Conservation (phyloP, 2,113 vertebrate genomes). For the Lynx canadensis region DNA sequence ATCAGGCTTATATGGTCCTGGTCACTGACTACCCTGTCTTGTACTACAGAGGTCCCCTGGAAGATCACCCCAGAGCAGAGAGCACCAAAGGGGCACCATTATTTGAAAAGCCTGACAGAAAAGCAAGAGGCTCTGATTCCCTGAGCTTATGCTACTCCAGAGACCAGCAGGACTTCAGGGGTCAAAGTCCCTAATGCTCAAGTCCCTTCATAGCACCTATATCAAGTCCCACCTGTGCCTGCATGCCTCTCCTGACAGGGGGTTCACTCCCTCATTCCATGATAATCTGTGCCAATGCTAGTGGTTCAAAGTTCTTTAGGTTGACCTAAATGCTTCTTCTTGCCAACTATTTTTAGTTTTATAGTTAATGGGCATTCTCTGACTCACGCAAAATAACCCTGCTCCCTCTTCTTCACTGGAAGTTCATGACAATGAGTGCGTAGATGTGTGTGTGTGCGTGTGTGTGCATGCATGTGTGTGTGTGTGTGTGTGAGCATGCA, state of each 20-base stretch:
- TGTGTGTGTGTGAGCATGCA: neutral
- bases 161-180: neutral
- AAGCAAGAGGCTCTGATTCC: neutral
- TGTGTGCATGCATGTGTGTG: neutral
- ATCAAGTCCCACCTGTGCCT: neutral
- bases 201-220: neutral
- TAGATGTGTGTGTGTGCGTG: fast-evolving
- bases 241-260: neutral
- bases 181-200: neutral
- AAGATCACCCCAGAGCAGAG: neutral
- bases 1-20: neutral
- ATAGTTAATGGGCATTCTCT: neutral
- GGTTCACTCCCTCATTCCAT: neutral
- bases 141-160: neutral
- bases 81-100: neutral
- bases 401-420: neutral
- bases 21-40: neutral
- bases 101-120: neutral
- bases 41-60: neutral
- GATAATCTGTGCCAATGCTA: neutral
- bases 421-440: fast-evolving
- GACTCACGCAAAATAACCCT: neutral
- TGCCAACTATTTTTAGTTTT: neutral
- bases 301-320: neutral
- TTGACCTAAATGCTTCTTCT: neutral